Evolutionary conservation across 2,888 invertebrate species (phyloP), one percentile per base, ranked within the genome.

Genomic region (Lissonota sp.): DNA sequence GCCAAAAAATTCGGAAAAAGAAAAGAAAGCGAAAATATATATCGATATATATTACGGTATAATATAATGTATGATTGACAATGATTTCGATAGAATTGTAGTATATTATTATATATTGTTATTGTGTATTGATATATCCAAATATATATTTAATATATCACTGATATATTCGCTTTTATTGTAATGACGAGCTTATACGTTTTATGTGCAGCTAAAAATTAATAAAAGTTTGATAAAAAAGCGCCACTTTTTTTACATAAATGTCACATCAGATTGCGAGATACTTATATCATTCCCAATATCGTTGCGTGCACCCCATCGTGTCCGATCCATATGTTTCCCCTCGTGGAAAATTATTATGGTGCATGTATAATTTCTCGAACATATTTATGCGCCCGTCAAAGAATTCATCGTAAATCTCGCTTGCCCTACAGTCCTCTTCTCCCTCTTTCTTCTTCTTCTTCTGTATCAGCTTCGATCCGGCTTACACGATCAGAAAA

Each of bases 331-430:
- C 37, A 37, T n/a, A 6, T 10, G 39, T 49, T 64, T 40, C 26
- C 39, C 53, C 73, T 12, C 44, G 63, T 55, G 44, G 26, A 26
- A 69, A 60, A 67, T 62, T 51, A 67, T 37, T 26, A 26, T 26
- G 26, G 26, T 26, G 26, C 26, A 26, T 26, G 26, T 26, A 26
- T 26, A 26, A 26, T 26, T 26, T 26, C 26, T 37, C 58, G 46
- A 16, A 66, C 66, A 66, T 77, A 77, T 77, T 77, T 71, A 77
- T 77, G 71, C 71, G 77, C 77, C 64, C 71, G 66, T 51, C 71
- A 55, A 70, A 26, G 64, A 72, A 66, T 66, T 78, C 77, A 71
- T 78, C 71, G 77, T 76, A 76, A 76, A 76, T 77, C 77, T 77
- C 71, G 64, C 66, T 49, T 66, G 64, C 64, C 71, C 77, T 63